phyloP scores from a whole-genome alignment of 1,140 invertebrate genomes.

The Eumeta japonica region DNA sequence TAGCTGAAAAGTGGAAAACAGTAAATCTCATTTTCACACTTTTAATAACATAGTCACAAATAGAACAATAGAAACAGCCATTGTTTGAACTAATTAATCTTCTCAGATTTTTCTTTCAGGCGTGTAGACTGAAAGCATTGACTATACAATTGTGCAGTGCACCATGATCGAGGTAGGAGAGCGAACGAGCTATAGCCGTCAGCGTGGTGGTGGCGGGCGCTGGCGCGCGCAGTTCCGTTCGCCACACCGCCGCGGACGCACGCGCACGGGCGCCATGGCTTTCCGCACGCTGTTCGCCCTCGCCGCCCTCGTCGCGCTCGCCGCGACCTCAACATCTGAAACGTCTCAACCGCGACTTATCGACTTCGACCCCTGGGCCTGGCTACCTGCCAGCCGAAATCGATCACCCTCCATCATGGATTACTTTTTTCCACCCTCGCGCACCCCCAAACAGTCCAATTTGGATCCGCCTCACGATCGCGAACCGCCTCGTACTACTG shows the following conservation, averaged over 20 bases:
- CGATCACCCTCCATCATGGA: slow-evolving; percentile 53
- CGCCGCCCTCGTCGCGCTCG: slow-evolving; percentile 29
- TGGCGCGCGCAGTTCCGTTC: slow-evolving; percentile 43
- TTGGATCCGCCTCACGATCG: slow-evolving; percentile 36
- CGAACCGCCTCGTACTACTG: slow-evolving; percentile 27
- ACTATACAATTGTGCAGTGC: too few relatives aligned
- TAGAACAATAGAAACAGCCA: too few relatives aligned
- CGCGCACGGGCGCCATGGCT: slow-evolving; percentile 14
- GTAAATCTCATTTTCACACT: too few relatives aligned
- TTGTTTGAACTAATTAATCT: too few relatives aligned
- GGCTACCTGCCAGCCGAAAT: slow-evolving; percentile 43
- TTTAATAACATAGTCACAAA: too few relatives aligned
- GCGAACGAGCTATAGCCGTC: too few relatives aligned
- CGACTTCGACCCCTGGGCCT: slow-evolving; percentile 50
- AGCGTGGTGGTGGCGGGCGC: too few relatives aligned
- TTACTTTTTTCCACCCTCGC: slow-evolving; percentile 53
- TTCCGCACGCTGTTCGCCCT: slow-evolving; percentile 12
- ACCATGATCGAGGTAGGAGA: too few relatives aligned
- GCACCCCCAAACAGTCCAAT: slow-evolving; percentile 50
- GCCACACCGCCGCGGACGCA: slow-evolving; percentile 25
- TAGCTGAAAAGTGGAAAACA: too few relatives aligned
- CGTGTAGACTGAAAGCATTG: too few relatives aligned
- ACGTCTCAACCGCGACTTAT: slow-evolving; percentile 33
- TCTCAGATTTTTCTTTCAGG: too few relatives aligned
- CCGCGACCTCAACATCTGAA: slow-evolving; percentile 21